Evolutionary conservation across 1,140 invertebrate genomes (phyloP).

Genomic region (Sinella curviseta): DNA sequence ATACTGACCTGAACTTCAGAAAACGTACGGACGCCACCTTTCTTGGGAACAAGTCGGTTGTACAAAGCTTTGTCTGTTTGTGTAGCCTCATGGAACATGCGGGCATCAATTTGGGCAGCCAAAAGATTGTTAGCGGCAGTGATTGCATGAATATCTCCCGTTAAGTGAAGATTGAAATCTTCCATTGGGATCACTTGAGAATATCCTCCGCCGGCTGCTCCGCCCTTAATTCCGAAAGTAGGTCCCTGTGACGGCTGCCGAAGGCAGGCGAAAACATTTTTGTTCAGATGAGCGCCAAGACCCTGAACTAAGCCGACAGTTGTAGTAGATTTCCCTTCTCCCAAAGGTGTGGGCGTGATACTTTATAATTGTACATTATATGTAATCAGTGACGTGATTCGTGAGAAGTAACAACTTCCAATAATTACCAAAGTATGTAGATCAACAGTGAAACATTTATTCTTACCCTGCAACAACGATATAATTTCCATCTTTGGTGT

Average conservation of each 20-base stretch:
- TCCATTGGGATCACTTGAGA: slow-evolving; percentile 98
- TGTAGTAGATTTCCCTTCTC: slow-evolving; percentile 97
- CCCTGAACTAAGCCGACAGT: slow-evolving; percentile 92
- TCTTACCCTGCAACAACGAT: slow-evolving; percentile 89
- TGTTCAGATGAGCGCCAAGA: slow-evolving; percentile 76
- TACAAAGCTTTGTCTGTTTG: slow-evolving; percentile 86
- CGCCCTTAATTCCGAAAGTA: slow-evolving; percentile 97
- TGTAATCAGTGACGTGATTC: slow-evolving; percentile 14
- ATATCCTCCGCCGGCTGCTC: slow-evolving; percentile 93
- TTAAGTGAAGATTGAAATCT: slow-evolving; percentile 98
- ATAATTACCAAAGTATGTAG: slow-evolving; percentile 39
- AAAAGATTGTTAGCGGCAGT: slow-evolving; percentile 96
- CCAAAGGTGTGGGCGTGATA: slow-evolving; percentile 94
- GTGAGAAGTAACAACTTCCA: too few species aligned
- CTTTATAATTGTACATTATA: slow-evolving; percentile 60
- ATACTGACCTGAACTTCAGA: slow-evolving; percentile 65
- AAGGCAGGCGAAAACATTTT: slow-evolving; percentile 86
- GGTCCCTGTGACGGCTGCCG: slow-evolving; percentile 98
- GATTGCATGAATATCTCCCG: slow-evolving; percentile 98
- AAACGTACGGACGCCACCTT: slow-evolving; percentile 75
- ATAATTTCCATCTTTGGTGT: slow-evolving; percentile 80
- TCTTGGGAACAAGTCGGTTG: slow-evolving; percentile 78
- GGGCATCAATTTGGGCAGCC: slow-evolving; percentile 88
- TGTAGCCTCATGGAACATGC: slow-evolving; percentile 92
- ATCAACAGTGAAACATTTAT: slow-evolving; percentile 22